Conservation (phyloP, 2,888 invertebrate genomes). For the Hetaerina titia region DNA sequence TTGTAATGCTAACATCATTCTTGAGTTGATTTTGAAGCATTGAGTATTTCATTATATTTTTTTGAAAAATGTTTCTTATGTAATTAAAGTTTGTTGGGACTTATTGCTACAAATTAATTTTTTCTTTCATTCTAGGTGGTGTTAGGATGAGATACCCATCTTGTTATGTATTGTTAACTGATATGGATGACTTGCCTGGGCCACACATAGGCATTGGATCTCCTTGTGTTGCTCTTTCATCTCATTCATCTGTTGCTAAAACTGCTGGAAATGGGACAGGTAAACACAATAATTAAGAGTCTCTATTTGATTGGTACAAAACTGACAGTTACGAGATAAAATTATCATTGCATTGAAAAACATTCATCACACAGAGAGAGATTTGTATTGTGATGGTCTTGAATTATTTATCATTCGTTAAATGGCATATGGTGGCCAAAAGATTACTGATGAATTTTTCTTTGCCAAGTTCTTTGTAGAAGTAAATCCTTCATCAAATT, state of each 20-base stretch:
- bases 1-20: too few relatives aligned
- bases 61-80: too few relatives aligned
- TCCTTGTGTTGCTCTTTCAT: constrained; percentile 24
- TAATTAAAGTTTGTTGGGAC: too few relatives aligned
- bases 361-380: neutral
- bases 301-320: neutral
- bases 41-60: too few relatives aligned
- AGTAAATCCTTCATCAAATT: too few relatives aligned
- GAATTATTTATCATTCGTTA: too few relatives aligned
- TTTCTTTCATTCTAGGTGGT: constrained; percentile 77
- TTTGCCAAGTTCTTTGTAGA: too few relatives aligned
- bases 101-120: neutral
- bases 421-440: too few relatives aligned
- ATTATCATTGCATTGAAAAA: neutral
- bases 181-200: constrained; percentile 84
- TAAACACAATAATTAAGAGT: neutral
- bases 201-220: constrained; percentile 46
- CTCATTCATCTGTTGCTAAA: constrained; percentile 53
- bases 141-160: constrained; percentile 97
- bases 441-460: too few relatives aligned
- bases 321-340: neutral
- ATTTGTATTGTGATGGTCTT: too few relatives aligned
- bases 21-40: too few relatives aligned
- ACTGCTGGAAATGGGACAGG: constrained; percentile 39
- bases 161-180: constrained; percentile 94